phyloP scores from a whole-genome alignment of 1,140 invertebrate species.

The Drosophila yakuba region DNA sequence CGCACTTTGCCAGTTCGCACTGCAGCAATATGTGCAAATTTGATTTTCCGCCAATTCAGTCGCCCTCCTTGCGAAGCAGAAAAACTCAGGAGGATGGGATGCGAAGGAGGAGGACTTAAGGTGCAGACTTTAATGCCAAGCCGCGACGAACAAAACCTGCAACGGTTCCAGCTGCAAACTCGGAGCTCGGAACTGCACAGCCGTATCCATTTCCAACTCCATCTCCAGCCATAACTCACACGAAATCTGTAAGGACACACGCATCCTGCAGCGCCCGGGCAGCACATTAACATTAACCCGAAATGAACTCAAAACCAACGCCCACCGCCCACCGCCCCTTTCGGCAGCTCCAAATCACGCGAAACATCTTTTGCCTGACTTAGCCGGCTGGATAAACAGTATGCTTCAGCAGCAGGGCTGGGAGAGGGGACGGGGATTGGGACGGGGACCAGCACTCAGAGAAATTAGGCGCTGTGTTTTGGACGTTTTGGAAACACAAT shows the following conservation, averaged over 20 bases:
- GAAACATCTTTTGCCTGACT: conserved; percentile 77
- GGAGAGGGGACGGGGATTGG: background rate
- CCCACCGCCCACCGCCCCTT: background rate
- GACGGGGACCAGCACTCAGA: background rate
- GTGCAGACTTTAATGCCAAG: conserved; percentile 25
- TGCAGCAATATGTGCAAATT: conserved; percentile 74
- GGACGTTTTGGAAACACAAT: background rate
- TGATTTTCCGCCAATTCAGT: conserved; percentile 72
- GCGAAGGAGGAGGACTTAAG: background rate
- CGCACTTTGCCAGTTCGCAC: conserved; percentile 39
- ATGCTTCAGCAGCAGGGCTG: conserved; percentile 34
- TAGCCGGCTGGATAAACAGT: conserved; percentile 78
- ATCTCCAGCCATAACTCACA: conserved; percentile 71
- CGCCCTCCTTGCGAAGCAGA: conserved; percentile 7
- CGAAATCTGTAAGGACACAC: conserved; percentile 75
- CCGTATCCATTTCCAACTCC: conserved; percentile 2
- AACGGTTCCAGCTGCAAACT: background rate
- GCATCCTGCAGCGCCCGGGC: conserved; percentile 51
- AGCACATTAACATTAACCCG: conserved; percentile 70
- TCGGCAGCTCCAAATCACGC: conserved; percentile 61
- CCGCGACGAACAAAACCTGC: conserved; percentile 17
- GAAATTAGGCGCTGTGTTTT: background rate
- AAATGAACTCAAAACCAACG: conserved; percentile 57
- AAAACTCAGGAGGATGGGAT: background rate
- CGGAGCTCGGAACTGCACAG: background rate